Evolutionary conservation across 2,888 invertebrate species (phyloP).

Genomic region (Chrysodeixis includens): DNA sequence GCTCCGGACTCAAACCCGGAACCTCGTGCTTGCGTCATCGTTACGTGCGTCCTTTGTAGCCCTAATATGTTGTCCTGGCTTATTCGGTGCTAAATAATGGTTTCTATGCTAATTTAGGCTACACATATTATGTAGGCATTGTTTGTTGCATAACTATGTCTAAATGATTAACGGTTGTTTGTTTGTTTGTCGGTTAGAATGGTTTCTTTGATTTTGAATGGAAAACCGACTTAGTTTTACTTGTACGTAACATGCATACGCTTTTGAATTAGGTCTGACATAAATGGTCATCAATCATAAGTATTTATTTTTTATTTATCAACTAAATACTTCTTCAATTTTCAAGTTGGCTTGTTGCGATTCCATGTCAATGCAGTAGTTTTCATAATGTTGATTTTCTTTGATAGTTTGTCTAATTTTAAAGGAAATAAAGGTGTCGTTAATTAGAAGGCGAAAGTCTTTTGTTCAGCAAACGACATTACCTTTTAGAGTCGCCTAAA

Average conservation of each 20-base stretch:
- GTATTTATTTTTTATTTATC: too few relatives aligned
- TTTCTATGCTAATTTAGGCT: conserved; percentile 12
- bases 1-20: conserved; percentile 32
- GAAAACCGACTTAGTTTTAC: too few relatives aligned
- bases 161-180: background rate
- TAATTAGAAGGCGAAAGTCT: background rate
- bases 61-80: conserved; percentile 33
- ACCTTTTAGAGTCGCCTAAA: background rate
- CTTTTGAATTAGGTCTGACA: too few relatives aligned
- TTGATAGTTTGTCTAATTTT: background rate
- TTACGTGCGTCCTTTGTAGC: conserved; percentile 44
- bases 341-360: too few relatives aligned
- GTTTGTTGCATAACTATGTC: background rate
- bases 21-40: conserved; percentile 36
- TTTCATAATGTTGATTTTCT: too few relatives aligned
- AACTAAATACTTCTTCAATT: too few relatives aligned
- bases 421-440: background rate
- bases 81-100: conserved; percentile 25
- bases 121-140: conserved; percentile 7
- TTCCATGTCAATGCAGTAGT: too few relatives aligned
- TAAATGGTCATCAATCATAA: too few relatives aligned
- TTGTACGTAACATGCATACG: too few relatives aligned
- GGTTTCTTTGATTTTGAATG: too few relatives aligned
- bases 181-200: background rate
- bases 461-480: background rate